Conservation (phyloP, 2,113 vertebrate species). For the Pao palembangensis region DNA sequence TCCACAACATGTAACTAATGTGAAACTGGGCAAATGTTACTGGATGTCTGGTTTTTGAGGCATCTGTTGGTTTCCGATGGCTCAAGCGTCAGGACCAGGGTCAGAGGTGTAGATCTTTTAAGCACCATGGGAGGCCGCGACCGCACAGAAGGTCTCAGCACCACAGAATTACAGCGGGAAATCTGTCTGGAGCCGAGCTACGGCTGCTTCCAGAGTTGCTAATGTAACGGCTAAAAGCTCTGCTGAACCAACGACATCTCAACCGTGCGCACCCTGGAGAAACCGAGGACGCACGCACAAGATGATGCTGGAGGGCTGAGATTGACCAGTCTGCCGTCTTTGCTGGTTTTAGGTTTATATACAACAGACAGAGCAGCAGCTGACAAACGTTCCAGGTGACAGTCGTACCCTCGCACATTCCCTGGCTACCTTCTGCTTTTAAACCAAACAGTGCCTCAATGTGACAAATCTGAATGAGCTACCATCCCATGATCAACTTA, state of each 20-base stretch:
- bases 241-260: slow-evolving; percentile 20
- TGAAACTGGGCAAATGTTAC: slow-evolving; percentile 15
- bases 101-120: slow-evolving; percentile 61
- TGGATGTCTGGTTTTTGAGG: slow-evolving; percentile 28
- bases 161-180: slow-evolving; percentile 62
- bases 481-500: slow-evolving; percentile 72
- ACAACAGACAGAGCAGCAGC: slow-evolving; percentile 64
- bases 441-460: slow-evolving; percentile 32
- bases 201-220: slow-evolving; percentile 25
- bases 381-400: slow-evolving; percentile 32
- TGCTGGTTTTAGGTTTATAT: slow-evolving; percentile 74
- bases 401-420: slow-evolving; percentile 10
- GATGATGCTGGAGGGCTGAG: slow-evolving; percentile 39
- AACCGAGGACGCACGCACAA: slow-evolving; percentile 20
- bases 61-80: slow-evolving; percentile 43
- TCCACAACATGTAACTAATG: background rate
- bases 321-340: slow-evolving; percentile 62
- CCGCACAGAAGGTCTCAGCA: slow-evolving; percentile 59
- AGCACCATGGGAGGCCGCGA: slow-evolving; percentile 63
- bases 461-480: slow-evolving; percentile 54
- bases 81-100: slow-evolving; percentile 37
- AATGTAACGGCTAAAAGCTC: slow-evolving; percentile 26
- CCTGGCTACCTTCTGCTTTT: slow-evolving; percentile 8
- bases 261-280: slow-evolving; percentile 6
- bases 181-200: slow-evolving; percentile 37